Conservation (phyloP, 2,888 invertebrate species). For the Biston betularia region DNA sequence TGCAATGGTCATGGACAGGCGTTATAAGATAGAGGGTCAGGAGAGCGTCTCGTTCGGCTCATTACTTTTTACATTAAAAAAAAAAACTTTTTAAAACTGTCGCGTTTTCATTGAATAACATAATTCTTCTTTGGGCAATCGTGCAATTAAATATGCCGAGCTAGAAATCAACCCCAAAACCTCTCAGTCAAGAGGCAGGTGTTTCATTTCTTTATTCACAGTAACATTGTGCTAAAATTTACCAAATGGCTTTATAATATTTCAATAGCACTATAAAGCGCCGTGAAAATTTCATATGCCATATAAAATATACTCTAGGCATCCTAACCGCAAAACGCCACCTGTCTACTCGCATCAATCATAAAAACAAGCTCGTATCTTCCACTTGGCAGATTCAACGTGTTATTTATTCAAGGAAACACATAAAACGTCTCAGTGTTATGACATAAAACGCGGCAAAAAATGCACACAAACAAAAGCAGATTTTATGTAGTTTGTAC, state of each 20-base stretch:
- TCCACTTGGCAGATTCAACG: constrained; percentile 34
- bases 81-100: no score
- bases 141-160: no score
- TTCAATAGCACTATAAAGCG: constrained; percentile 6
- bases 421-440: constrained; percentile 42
- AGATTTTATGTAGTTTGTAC: constrained; percentile 17
- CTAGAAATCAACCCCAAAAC: no score
- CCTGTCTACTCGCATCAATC: constrained; percentile 28
- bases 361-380: constrained; percentile 21
- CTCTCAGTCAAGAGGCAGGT: no score
- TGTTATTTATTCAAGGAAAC: constrained; percentile 42
- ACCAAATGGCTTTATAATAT: background rate
- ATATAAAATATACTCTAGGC: constrained; percentile 18
- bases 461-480: constrained; percentile 37
- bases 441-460: constrained; percentile 40
- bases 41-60: no score
- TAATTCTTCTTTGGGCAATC: no score
- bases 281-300: constrained; percentile 7
- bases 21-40: no score
- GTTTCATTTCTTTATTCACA: background rate
- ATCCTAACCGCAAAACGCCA: constrained; percentile 26
- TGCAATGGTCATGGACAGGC: no score
- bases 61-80: no score
- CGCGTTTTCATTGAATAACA: no score
- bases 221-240: background rate